Base-by-base conservation (phyloP, 2,888 invertebrate species). In the Lepas anatifera region DNA sequence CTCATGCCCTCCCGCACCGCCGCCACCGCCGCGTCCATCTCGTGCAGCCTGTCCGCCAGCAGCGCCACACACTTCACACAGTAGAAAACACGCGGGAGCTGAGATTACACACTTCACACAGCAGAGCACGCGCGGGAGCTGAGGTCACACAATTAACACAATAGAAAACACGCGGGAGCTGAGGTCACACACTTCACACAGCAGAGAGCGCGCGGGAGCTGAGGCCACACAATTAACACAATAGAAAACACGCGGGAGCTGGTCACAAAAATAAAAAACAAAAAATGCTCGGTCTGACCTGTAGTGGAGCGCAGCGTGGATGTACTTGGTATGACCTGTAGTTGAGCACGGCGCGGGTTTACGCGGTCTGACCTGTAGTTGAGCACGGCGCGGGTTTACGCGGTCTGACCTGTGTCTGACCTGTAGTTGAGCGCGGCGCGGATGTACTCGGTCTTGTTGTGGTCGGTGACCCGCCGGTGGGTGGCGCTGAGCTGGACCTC, bases 1-100 rank as follows among this genome's bases (percentile, higher is more conserved):
- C 95, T 92, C 88, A 95, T 90, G 69, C 96, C 96, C 80, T 95
- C 93, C 58, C 95, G 85, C 3, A 96, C 94, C 67, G 94, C 94
- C 74, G 87, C 87, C n/a, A 95, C 89, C 81, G 90, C 90, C 74
- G 88, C 87, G 79, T 92, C 90, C 81, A 93, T 93, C 81, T 94
- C 93, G 79, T 92, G 90, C 68, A 94, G 80, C 76, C 92, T 89
- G 76, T 25, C 75, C n/a, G n/a, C n/a, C n/a, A n/a, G n/a, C n/a
- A n/a, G n/a, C 37, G 37, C 13, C 32, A 75, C 72, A 71, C 70
- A 71, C 70, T 39, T 22, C 27, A 6, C 16, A 58, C 58, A 16
- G 2, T 11, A 11, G 16, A 32, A 32, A 7, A 25, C 10, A 29
- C 52, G 10, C 27, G 11, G 27, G 52, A 25, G 27, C 27, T 16